Conservation (phyloP, 2,113 vertebrate species). For the Isurus oxyrinchus region DNA sequence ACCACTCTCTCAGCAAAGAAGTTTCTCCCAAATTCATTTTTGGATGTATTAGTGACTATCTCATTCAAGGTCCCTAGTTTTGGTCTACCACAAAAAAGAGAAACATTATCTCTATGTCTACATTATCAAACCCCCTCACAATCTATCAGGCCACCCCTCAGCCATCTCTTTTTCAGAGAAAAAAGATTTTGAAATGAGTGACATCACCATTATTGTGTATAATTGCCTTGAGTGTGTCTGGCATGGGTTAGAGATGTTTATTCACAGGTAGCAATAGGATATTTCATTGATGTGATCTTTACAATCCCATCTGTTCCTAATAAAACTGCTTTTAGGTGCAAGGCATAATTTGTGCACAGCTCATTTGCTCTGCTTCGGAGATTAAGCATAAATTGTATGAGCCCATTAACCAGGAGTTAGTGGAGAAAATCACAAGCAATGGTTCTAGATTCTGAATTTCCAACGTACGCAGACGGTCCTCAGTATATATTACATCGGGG, state of each 20-base stretch:
- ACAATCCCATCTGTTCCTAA: background rate
- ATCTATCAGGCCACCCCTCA: background rate
- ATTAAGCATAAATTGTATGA: background rate
- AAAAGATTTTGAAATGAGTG: background rate
- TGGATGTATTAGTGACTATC: background rate
- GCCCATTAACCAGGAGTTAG: background rate
- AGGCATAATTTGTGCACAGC: background rate
- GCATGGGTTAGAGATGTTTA: background rate
- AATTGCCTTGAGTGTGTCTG: background rate
- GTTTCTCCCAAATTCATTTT: background rate
- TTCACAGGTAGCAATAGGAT: conserved; percentile 5
- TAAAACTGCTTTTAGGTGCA: background rate
- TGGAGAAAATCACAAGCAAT: background rate
- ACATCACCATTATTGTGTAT: background rate
- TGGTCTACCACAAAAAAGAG: background rate
- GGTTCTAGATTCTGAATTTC: background rate
- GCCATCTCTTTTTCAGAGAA: background rate
- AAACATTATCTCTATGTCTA: background rate
- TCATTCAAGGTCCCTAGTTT: background rate
- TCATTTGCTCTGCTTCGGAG: background rate
- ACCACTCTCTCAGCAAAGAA: background rate
- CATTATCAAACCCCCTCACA: background rate
- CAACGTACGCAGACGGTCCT: background rate
- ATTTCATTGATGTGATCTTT: conserved; percentile 23
- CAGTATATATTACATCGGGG: background rate